These are phyloP conservation scores for Ephestia elutella DNA, from an alignment of 1,140 invertebrate genomes.

Conservation along the genomic window DNA sequence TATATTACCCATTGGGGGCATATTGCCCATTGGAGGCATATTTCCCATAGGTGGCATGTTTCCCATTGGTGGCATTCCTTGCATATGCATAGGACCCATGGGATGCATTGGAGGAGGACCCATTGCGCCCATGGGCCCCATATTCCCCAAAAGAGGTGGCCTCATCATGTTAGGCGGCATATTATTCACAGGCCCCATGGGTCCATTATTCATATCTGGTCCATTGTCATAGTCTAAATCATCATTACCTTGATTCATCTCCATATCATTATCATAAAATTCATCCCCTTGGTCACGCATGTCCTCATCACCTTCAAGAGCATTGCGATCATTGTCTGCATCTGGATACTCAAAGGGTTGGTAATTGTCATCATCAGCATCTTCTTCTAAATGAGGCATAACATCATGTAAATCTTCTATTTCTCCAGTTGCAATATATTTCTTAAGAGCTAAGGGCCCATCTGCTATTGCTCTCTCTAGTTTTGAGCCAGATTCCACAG, in stretches of 20 bases:
- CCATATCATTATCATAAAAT: slow-evolving; percentile 51
- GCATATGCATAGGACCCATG: slow-evolving; percentile 37
- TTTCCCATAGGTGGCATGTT: slow-evolving; percentile 29
- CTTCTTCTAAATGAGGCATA: slow-evolving; percentile 78
- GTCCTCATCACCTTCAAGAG: slow-evolving; percentile 33
- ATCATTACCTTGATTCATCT: slow-evolving; percentile 37
- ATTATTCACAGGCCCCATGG: slow-evolving; percentile 38
- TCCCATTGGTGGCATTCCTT: slow-evolving; percentile 35
- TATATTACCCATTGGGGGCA: slow-evolving; percentile 30
- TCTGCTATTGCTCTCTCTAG: slow-evolving; percentile 83
- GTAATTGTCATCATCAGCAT: slow-evolving; percentile 74
- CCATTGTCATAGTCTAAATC: slow-evolving; percentile 52
- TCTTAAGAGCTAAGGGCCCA: slow-evolving; percentile 84
- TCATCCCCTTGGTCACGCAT: slow-evolving; percentile 48
- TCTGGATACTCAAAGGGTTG: slow-evolving; percentile 64
- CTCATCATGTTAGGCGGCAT: slow-evolving; percentile 49
- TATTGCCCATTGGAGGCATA: slow-evolving; percentile 25
- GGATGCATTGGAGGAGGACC: slow-evolving; percentile 34
- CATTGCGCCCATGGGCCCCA: slow-evolving; percentile 44
- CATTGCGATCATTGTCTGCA: slow-evolving; percentile 39
- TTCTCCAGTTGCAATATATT: slow-evolving; percentile 84
- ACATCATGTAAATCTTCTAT: slow-evolving; percentile 86
- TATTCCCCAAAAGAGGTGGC: slow-evolving; percentile 44
- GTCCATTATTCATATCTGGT: slow-evolving; percentile 17
- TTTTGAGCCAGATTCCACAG: slow-evolving; percentile 83